Percentiles rank a stretch among this genome's conserved stretches.
These are phyloP conservation scores for Melanargia galathea DNA, from an alignment of 2,888 invertebrate species.

Conservation along the genomic window DNA sequence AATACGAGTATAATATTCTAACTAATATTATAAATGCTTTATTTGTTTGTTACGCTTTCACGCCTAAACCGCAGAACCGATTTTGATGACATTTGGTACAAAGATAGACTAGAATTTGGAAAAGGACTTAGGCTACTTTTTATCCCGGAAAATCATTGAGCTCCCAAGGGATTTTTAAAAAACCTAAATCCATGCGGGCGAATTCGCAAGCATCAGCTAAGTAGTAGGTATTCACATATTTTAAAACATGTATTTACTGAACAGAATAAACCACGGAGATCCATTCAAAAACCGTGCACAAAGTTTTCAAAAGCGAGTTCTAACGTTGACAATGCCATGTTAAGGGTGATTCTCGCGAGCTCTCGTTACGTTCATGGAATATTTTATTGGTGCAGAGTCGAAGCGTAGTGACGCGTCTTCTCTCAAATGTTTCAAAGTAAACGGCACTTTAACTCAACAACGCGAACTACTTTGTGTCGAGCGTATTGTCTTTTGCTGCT, in stretches of 20 bases:
- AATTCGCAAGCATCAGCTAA: no score
- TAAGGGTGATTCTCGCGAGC: conserved; percentile 24
- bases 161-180: no score
- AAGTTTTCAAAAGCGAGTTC: conserved; percentile 21
- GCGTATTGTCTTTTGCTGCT: no score
- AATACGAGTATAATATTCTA: background rate
- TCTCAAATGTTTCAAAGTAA: background rate
- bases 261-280: background rate
- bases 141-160: no score
- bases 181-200: no score
- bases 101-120: no score
- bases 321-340: conserved; percentile 36
- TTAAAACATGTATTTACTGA: background rate
- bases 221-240: background rate
- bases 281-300: background rate
- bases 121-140: no score
- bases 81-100: no score
- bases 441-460: background rate
- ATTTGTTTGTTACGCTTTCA: no score
- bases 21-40: no score
- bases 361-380: background rate
- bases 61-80: no score
- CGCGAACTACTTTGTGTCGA: background rate
- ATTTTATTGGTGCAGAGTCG: background rate
- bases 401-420: background rate